These are phyloP conservation scores for Xiphophorus maculatus DNA, from an alignment of 2,113 vertebrate species.

Conservation along the genomic window DNA sequence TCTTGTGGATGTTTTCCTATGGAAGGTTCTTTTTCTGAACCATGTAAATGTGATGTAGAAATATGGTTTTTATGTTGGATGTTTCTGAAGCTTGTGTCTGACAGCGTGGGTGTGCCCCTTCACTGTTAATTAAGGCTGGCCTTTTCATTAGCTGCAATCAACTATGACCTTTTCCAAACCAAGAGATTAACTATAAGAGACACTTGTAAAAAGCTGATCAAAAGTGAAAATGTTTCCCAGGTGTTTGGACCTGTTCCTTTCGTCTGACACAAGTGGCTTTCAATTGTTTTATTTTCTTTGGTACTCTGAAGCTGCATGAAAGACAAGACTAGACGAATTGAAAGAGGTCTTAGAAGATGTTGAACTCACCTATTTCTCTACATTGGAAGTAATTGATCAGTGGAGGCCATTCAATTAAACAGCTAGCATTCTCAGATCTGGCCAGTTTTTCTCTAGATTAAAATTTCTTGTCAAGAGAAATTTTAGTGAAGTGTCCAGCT, in stretches of 20 bases:
- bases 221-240: neutral
- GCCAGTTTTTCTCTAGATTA: too few species aligned
- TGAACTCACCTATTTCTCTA: too few species aligned
- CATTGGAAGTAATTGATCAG: too few species aligned
- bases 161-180: neutral
- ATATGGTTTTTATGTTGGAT: neutral
- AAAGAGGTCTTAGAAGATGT: too few species aligned
- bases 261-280: neutral
- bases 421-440: too few species aligned
- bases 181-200: neutral
- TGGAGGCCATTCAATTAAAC: too few species aligned
- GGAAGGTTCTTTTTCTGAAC: neutral
- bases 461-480: too few species aligned
- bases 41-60: neutral
- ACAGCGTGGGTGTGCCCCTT: neutral
- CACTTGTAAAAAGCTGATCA: neutral
- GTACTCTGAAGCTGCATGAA: neutral
- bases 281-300: neutral
- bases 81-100: neutral
- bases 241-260: neutral
- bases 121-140: conserved; percentile 2
- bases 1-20: neutral
- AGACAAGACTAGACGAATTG: neutral
- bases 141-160: conserved; percentile 22
- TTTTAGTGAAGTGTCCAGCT: too few species aligned